Conservation (phyloP, 1,140 invertebrate species). For the Ips nitidus region DNA sequence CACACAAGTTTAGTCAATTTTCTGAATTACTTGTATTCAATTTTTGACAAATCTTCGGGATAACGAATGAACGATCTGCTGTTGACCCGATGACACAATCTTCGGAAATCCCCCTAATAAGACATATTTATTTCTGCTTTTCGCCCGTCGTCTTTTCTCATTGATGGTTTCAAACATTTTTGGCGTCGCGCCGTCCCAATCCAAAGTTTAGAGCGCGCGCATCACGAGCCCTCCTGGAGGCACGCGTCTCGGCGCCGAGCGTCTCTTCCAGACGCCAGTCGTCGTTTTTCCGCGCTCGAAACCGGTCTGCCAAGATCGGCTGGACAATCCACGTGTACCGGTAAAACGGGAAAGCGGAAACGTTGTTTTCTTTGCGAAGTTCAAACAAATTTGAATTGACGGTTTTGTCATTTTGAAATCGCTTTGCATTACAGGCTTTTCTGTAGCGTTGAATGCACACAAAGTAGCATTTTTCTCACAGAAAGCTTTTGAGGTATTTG, state of each 20-base stretch:
- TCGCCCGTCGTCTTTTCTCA: conserved; percentile 18
- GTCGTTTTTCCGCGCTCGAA: conserved; percentile 35
- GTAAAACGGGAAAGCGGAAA: conserved; percentile 13
- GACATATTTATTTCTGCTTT: conserved; percentile 12
- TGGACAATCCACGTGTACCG: conserved; percentile 24
- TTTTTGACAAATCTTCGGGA: too few relatives aligned
- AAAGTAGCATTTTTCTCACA: too few relatives aligned
- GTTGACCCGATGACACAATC: too few relatives aligned
- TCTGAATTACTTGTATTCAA: too few relatives aligned
- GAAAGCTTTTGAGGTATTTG: too few relatives aligned
- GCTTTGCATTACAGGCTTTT: too few relatives aligned
- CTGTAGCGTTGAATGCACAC: too few relatives aligned
- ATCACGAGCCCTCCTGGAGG: conserved; percentile 33
- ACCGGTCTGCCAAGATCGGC: conserved; percentile 36
- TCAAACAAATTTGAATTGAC: too few relatives aligned
- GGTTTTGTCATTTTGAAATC: too few relatives aligned
- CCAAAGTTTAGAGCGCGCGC: conserved; percentile 41
- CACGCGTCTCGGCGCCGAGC: conserved; percentile 45
- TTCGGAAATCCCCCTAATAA: neutral
- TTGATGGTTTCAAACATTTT: conserved; percentile 27
- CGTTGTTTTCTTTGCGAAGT: neutral
- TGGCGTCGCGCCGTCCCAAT: conserved; percentile 32
- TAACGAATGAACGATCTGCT: too few relatives aligned
- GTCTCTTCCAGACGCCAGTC: conserved; percentile 45
- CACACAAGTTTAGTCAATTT: too few relatives aligned